phyloP scores from a whole-genome alignment of 2,113 vertebrate genomes.

The Tetrax tetrax region DNA sequence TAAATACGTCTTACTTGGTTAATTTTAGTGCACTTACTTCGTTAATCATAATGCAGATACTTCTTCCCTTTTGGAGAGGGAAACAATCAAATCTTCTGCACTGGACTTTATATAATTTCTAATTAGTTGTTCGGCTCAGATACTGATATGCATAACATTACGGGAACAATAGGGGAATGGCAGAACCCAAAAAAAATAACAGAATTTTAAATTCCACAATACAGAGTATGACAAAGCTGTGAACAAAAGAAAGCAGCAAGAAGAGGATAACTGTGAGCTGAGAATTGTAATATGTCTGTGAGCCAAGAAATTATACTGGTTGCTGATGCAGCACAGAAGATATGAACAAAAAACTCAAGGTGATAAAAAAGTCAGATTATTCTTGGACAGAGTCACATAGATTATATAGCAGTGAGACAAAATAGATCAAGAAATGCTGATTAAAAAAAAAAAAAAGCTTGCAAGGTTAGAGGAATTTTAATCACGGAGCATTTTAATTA shows the following conservation, averaged over 20 bases:
- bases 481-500: constrained; percentile 67
- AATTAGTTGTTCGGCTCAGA: constrained; percentile 19
- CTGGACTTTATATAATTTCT: neutral
- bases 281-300: neutral
- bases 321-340: constrained; percentile 28
- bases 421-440: constrained; percentile 55
- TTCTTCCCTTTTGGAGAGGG: neutral
- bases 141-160: constrained; percentile 5
- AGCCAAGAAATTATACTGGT: constrained; percentile 28
- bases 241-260: neutral
- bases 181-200: constrained; percentile 20
- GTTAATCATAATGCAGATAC: neutral
- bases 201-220: constrained; percentile 9
- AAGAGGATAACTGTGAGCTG: neutral
- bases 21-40: neutral
- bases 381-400: neutral
- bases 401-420: neutral
- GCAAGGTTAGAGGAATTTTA: constrained; percentile 53
- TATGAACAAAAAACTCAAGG: constrained; percentile 46
- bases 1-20: neutral
- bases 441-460: constrained; percentile 56
- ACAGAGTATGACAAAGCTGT: neutral
- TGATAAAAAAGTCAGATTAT: constrained; percentile 33
- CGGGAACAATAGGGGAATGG: neutral
- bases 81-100: neutral